Evolutionary conservation across 2,113 vertebrate genomes (phyloP), one percentile per base, ranked within the genome.

Genomic region (Entomyzon cyanotis): DNA sequence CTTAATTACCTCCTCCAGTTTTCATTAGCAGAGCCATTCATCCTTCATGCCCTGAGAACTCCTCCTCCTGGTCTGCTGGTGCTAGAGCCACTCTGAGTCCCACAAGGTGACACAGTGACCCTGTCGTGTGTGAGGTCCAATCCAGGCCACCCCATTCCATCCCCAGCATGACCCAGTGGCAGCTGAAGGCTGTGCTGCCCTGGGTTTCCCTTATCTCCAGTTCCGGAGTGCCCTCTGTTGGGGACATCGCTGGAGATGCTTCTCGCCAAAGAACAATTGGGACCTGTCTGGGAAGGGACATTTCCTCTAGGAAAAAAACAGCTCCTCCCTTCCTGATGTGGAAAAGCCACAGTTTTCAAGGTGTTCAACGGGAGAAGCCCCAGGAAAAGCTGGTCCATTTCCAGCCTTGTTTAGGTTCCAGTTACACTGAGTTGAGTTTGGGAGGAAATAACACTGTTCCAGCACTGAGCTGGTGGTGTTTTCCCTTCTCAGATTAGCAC

Each of bases 181-280:
- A 33, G 42, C 19, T 25, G 55, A 5, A 23, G 52, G 14, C 1
- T 64, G 44, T 46, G 39, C 49, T 41, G 37, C 37, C 3, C 11
- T 3, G 4, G 50, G 10, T 5, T 31, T 55, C 20, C 27, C 37
- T 23, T 2, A 58, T 87, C 18, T 6, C 69, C 68, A 78, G 68
- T 47, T 70, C 13, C 4, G 5, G 70, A 86, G 94, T 96, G 95
- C 95, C 95, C 96, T 97, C 96, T 95, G 6, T 87, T 91, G 97
- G 95, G 84, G 23, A 87, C 37, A 71, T 3, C 6, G 6, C 63
- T 24, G 11, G 67, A 68, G 69, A 46, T 15, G 12, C 47, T 13
- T 1, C 60, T 18, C 8, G 1, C 23, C 55, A 17, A 22, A 31
- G 49, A n/a, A 3, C 13, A 42, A 2, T 3, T 0, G 9, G 15